Percentiles rank a stretch among this genome's conserved stretches.
Conservation (phyloP, 2,113 vertebrate species). For the Rhinolophus ferrumequinum region DNA sequence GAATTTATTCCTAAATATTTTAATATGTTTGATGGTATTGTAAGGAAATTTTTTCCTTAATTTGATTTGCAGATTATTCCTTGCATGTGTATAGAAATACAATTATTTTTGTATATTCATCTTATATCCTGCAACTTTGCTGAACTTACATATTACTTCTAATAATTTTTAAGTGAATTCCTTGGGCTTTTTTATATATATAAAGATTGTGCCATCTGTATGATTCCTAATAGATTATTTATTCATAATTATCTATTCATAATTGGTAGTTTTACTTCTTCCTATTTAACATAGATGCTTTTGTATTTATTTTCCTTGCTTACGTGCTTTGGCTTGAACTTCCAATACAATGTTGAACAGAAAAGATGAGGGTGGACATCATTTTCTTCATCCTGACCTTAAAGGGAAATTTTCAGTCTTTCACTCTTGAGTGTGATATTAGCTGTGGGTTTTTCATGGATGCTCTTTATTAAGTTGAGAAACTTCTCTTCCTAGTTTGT, state of each 20-base stretch:
- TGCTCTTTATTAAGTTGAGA: background rate
- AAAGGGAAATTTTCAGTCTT: background rate
- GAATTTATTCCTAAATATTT: slow-evolving; percentile 40
- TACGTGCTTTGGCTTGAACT: background rate
- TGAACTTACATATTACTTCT: background rate
- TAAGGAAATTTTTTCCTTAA: background rate
- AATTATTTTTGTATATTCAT: background rate
- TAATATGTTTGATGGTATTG: background rate
- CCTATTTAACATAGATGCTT: background rate
- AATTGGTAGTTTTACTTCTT: background rate
- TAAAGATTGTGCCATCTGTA: background rate
- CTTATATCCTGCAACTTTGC: background rate
- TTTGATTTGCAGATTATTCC: background rate
- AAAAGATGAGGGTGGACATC: background rate
- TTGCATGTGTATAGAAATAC: background rate
- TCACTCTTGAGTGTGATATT: background rate
- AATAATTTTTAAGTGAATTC: background rate
- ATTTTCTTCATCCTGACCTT: background rate
- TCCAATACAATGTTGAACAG: background rate
- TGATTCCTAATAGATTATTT: background rate
- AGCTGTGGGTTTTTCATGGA: background rate
- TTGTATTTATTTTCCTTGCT: background rate
- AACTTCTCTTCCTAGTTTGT: background rate
- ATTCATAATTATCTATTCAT: background rate
- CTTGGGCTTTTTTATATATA: background rate